Evolutionary conservation across 2,888 invertebrate genomes (phyloP).

Genomic region (Acleris sparsana): DNA sequence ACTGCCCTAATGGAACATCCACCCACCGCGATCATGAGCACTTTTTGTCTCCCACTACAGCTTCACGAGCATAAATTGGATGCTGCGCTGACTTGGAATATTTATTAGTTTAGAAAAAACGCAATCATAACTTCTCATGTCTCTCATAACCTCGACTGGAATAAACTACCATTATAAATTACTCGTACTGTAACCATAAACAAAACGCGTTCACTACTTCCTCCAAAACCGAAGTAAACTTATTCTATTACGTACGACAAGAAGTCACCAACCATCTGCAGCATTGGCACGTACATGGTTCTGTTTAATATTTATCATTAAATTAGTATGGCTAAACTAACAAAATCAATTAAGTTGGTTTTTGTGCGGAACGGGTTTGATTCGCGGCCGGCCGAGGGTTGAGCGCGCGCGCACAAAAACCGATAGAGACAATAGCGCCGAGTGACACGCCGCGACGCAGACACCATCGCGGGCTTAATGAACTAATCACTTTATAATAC

Average conservation of each 20-base stretch:
- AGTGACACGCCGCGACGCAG: not conserved
- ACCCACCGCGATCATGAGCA: constrained; percentile 33
- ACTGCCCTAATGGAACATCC: constrained; percentile 36
- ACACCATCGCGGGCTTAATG: not conserved
- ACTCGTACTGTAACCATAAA: not conserved
- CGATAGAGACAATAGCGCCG: constrained; percentile 4
- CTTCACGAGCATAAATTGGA: constrained; percentile 17
- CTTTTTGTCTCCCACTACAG: constrained; percentile 29
- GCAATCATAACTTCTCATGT: too few relatives aligned
- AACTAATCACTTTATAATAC: not conserved
- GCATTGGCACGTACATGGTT: constrained; percentile 65
- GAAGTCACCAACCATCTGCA: constrained; percentile 58
- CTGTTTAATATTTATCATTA: constrained; percentile 74
- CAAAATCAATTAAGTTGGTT: constrained; percentile 75
- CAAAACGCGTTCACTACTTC: not conserved
- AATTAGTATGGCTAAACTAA: constrained; percentile 78
- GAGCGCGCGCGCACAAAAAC: not conserved
- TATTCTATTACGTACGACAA: constrained; percentile 10
- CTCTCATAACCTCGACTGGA: not conserved
- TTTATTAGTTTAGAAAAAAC: constrained; percentile 5
- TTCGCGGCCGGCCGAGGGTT: constrained; percentile 63
- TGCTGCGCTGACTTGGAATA: constrained; percentile 14
- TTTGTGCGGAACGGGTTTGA: constrained; percentile 62
- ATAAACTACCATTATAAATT: constrained; percentile 1
- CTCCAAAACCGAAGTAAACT: constrained; percentile 9